Evolutionary conservation across 2,888 invertebrate species (phyloP).

Genomic region (Epinotia demarniana): DNA sequence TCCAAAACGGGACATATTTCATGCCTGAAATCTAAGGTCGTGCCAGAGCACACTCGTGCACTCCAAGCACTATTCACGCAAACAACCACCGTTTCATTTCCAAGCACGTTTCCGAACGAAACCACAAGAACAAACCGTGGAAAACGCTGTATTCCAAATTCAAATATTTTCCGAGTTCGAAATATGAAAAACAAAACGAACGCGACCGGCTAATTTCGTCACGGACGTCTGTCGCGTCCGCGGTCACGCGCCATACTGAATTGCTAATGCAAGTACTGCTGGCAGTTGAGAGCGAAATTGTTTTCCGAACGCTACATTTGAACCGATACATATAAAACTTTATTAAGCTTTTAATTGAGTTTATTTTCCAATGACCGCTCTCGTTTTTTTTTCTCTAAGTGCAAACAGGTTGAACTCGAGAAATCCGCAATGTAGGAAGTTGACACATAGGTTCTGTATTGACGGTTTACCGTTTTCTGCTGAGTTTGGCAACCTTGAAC

Average conservation of each 20-base stretch:
- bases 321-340: conserved; percentile 60
- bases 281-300: conserved; percentile 77
- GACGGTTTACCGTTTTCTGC: conserved; percentile 58
- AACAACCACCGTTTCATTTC: conserved; percentile 14
- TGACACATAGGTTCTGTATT: conserved; percentile 64
- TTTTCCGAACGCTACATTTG: conserved; percentile 62
- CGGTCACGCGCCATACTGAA: conserved; percentile 78
- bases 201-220: conserved; percentile 44
- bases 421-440: conserved; percentile 73
- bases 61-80: conserved; percentile 33
- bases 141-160: conserved; percentile 28
- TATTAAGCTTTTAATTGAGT: conserved; percentile 58
- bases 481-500: conserved; percentile 45
- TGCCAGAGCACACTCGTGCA: conserved; percentile 8
- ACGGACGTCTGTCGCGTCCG: conserved; percentile 64
- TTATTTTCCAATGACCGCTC: conserved; percentile 56
- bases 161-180: conserved; percentile 19
- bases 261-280: conserved; percentile 66
- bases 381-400: conserved; percentile 59
- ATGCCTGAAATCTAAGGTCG: conserved; percentile 39
- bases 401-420: conserved; percentile 73
- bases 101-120: conserved; percentile 37
- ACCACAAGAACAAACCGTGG: conserved; percentile 43
- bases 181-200: conserved; percentile 31
- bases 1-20: conserved; percentile 30